phyloP scores from a whole-genome alignment of 2,113 vertebrate genomes.

The Rana temporaria region DNA sequence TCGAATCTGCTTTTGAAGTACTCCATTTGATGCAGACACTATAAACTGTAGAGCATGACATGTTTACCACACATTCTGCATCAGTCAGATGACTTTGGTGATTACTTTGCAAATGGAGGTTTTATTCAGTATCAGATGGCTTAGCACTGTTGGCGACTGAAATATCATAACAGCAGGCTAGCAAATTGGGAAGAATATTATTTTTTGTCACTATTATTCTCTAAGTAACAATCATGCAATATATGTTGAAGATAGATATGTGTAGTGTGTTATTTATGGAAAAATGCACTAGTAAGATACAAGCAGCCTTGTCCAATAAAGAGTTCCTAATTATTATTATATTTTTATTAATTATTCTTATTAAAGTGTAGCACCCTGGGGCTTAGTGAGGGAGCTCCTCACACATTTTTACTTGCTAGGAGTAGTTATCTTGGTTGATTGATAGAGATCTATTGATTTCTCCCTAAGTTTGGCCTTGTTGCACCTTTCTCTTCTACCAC shows the following conservation, averaged over 20 bases:
- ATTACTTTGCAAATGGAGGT: slow-evolving; percentile 41
- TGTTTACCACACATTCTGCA: slow-evolving; percentile 35
- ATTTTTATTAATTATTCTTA: too few species aligned
- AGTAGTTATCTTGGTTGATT: too few species aligned
- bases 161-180: slow-evolving; percentile 43
- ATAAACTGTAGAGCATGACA: slow-evolving; percentile 31
- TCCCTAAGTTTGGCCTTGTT: too few species aligned
- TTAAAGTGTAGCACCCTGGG: too few species aligned
- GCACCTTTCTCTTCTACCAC: too few species aligned
- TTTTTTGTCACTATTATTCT: slow-evolving; percentile 11
- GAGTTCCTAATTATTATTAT: too few species aligned
- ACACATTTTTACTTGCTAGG: too few species aligned
- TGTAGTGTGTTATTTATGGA: background rate
- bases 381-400: too few species aligned
- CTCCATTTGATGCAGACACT: slow-evolving; percentile 22
- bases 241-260: background rate
- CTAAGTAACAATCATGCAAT: background rate
- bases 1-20: slow-evolving; percentile 6
- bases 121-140: slow-evolving; percentile 46
- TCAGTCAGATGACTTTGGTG: slow-evolving; percentile 41
- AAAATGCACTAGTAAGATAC: background rate
- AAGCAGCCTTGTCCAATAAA: background rate
- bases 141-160: slow-evolving; percentile 29
- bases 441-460: too few species aligned
- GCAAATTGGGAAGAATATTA: background rate